These are phyloP conservation scores for Galleria mellonella DNA, from an alignment of 1,140 invertebrate species.

Conservation along the genomic window DNA sequence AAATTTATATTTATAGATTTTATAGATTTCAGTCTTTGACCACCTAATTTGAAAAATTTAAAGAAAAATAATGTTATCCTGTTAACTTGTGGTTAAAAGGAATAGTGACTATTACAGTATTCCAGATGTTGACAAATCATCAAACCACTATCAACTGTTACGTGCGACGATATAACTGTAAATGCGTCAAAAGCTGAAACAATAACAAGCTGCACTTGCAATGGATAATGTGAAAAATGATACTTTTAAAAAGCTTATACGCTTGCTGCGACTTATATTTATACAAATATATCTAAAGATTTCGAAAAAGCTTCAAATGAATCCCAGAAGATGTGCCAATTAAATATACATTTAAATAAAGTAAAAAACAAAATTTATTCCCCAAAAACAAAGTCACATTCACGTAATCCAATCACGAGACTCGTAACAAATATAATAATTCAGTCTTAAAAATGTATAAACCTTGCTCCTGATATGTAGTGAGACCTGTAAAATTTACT, in stretches of 20 bases:
- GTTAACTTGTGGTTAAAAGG: no score
- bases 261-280: constrained; percentile 8
- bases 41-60: no score
- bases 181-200: constrained; percentile 23
- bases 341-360: constrained; percentile 21
- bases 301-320: constrained; percentile 19
- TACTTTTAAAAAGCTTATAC: constrained; percentile 14
- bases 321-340: constrained; percentile 30
- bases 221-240: constrained; percentile 9
- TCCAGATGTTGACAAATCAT: no score
- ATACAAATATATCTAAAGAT: constrained; percentile 6
- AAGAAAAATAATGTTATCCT: no score
- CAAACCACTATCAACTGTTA: no score
- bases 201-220: constrained; percentile 19
- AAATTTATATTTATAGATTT: no score
- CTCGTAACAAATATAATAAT: constrained; percentile 42
- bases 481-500: constrained; percentile 75
- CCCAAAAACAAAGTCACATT: constrained; percentile 43
- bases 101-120: no score
- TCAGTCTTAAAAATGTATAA: constrained; percentile 50
- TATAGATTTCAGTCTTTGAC: no score
- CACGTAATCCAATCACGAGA: constrained; percentile 47
- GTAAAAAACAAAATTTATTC: constrained; percentile 22
- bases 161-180: not conserved
- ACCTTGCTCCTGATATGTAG: constrained; percentile 72